These are phyloP conservation scores for Drosophila macrothrix DNA, from an alignment of 2,888 invertebrate species.

Conservation along the genomic window DNA sequence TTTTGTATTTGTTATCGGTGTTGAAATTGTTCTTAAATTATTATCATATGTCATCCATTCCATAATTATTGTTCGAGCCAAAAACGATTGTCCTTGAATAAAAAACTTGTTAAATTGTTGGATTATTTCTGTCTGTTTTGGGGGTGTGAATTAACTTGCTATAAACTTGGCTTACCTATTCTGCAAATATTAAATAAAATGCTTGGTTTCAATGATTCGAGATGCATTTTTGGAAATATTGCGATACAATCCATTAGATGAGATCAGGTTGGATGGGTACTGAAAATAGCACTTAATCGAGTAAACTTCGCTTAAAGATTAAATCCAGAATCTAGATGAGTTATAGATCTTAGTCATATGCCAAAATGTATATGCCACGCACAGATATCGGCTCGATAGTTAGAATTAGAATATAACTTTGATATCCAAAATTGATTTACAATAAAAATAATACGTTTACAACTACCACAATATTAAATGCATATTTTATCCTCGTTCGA, in stretches of 20 bases:
- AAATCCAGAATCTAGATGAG: not conserved
- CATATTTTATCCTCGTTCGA: slow-evolving; percentile 3
- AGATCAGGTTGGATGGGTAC: not conserved
- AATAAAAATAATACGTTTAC: not conserved
- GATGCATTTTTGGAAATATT: not conserved
- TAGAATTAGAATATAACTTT: not conserved
- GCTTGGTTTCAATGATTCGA: not conserved
- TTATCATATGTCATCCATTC: not conserved
- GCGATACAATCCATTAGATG: not conserved
- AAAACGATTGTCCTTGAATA: slow-evolving; percentile 1
- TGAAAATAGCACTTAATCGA: not conserved
- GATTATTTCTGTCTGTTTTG: slow-evolving; percentile 10
- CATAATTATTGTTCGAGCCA: not conserved
- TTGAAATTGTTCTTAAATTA: not conserved
- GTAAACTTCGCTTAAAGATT: not conserved
- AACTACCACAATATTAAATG: slow-evolving; percentile 7
- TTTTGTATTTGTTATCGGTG: not conserved
- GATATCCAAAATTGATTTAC: not conserved
- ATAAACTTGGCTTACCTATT: not conserved
- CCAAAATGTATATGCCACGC: not conserved
- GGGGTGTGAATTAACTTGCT: not conserved
- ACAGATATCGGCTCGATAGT: slow-evolving; percentile 1
- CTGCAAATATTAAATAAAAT: not conserved
- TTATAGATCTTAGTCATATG: not conserved
- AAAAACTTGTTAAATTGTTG: slow-evolving; percentile 2